phyloP scores from a whole-genome alignment of 2,888 invertebrate genomes.

The Spialia ferax region DNA sequence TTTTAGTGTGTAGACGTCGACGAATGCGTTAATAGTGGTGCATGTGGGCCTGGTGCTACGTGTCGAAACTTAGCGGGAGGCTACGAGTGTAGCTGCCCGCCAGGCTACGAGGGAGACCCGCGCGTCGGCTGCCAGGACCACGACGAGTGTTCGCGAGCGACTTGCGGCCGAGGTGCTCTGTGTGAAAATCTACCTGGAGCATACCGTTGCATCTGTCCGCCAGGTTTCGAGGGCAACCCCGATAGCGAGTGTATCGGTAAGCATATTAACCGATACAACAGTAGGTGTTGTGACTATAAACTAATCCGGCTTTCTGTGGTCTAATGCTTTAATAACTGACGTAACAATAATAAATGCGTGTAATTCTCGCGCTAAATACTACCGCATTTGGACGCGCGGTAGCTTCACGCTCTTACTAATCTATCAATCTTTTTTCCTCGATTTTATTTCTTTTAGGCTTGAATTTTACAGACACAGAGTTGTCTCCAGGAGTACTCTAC shows the following conservation, averaged over 20 bases:
- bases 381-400: constrained; percentile 72
- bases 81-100: constrained; percentile 94
- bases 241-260: constrained; percentile 91
- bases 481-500: constrained; percentile 21
- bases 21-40: constrained; percentile 91
- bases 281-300: constrained; percentile 54
- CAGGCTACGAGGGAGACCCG: constrained; percentile 93
- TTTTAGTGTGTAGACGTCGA: constrained; percentile 93
- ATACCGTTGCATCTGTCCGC: constrained; percentile 93
- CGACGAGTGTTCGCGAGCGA: constrained; percentile 91
- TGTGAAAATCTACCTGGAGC: constrained; percentile 93
- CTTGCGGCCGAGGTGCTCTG: constrained; percentile 93
- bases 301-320: constrained; percentile 61
- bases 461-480: constrained; percentile 24
- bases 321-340: constrained; percentile 78
- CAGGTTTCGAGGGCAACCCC: constrained; percentile 94
- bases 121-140: constrained; percentile 90
- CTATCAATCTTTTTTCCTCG: constrained; percentile 43
- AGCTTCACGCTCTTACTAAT: constrained; percentile 83
- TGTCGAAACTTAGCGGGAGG: constrained; percentile 94
- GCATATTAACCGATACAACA: constrained; percentile 52
- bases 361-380: constrained; percentile 78
- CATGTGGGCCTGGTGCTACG: constrained; percentile 92
- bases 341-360: constrained; percentile 51
- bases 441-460: constrained; percentile 2